These are phyloP conservation scores for Spodoptera litura DNA, from an alignment of 1,140 invertebrate species.

Conservation along the genomic window DNA sequence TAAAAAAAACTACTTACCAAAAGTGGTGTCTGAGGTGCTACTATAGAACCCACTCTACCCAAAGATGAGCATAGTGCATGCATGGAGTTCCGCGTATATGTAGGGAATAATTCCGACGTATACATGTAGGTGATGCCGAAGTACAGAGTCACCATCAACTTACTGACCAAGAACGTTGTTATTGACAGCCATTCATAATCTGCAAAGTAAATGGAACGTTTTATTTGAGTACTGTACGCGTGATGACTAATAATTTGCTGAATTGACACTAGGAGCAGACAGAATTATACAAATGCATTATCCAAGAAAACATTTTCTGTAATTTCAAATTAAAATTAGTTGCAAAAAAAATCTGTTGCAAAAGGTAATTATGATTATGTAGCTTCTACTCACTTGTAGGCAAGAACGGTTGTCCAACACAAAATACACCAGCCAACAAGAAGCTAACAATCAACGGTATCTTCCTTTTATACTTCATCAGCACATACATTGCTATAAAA, in stretches of 20 bases:
- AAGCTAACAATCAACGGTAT: slow-evolving; percentile 69
- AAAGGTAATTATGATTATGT: too few relatives aligned
- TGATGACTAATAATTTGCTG: too few relatives aligned
- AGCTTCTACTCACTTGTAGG: slow-evolving; percentile 63
- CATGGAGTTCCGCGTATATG: slow-evolving; percentile 88
- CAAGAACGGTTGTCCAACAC: slow-evolving; percentile 71
- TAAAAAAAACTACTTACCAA: slow-evolving; percentile 66
- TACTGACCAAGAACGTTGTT: slow-evolving; percentile 85
- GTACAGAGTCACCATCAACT: slow-evolving; percentile 87
- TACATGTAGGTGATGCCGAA: slow-evolving; percentile 89
- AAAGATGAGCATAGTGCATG: slow-evolving; percentile 89
- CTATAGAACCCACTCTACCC: slow-evolving; percentile 88
- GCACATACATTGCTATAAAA: slow-evolving; percentile 81
- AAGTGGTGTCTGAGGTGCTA: slow-evolving; percentile 88
- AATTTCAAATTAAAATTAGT: too few relatives aligned
- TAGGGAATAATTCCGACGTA: slow-evolving; percentile 90
- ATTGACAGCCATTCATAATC: slow-evolving; percentile 70
- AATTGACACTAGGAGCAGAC: too few relatives aligned
- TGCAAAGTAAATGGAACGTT: slow-evolving; percentile 48
- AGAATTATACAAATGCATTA: too few relatives aligned
- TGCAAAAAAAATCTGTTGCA: too few relatives aligned
- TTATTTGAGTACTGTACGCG: neutral
- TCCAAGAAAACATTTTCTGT: too few relatives aligned
- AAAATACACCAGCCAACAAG: slow-evolving; percentile 64
- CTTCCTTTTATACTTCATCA: slow-evolving; percentile 72